Conservation (phyloP, 1,140 invertebrate genomes). For the Aricia agestis region DNA sequence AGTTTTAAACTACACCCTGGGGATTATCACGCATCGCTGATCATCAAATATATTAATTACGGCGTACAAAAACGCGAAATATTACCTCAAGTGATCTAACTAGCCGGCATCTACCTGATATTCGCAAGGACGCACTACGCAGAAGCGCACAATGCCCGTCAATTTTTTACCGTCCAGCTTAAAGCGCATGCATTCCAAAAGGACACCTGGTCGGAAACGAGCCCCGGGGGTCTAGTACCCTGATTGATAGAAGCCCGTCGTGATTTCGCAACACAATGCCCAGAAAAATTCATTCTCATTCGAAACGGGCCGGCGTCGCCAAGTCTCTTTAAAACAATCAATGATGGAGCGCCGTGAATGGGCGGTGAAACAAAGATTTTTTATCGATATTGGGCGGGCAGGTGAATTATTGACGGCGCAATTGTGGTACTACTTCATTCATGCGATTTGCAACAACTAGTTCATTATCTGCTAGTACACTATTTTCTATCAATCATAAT, state of each 20-base stretch:
- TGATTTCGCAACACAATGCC: conserved; percentile 58
- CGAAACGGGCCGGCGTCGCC: conserved; percentile 60
- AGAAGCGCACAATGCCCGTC: conserved; percentile 62
- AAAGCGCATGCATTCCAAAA: conserved; percentile 70
- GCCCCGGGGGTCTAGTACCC: conserved; percentile 62
- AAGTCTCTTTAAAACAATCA: conserved; percentile 75
- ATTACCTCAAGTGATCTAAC: conserved; percentile 17
- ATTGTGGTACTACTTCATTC: conserved; percentile 10
- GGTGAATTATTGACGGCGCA: conserved; percentile 50
- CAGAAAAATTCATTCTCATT: conserved; percentile 51
- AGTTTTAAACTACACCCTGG: background rate
- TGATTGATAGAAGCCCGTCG: conserved; percentile 68
- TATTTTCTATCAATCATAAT: background rate
- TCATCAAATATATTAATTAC: conserved; percentile 7
- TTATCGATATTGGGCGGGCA: conserved; percentile 51
- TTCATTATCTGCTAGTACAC: background rate
- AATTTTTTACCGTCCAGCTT: conserved; percentile 54
- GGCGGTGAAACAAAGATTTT: conserved; percentile 66
- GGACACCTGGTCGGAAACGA: conserved; percentile 74
- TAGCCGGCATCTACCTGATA: conserved; percentile 47
- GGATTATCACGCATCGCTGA: conserved; percentile 1
- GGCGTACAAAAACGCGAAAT: background rate
- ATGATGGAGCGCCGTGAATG: conserved; percentile 69
- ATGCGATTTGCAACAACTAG: background rate
- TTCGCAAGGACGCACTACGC: conserved; percentile 51